Evolutionary conservation across 2,797 vertebrate genomes (phyloP), one percentile per base, ranked within the genome.

Genomic region (Chloroceryle amazona): DNA sequence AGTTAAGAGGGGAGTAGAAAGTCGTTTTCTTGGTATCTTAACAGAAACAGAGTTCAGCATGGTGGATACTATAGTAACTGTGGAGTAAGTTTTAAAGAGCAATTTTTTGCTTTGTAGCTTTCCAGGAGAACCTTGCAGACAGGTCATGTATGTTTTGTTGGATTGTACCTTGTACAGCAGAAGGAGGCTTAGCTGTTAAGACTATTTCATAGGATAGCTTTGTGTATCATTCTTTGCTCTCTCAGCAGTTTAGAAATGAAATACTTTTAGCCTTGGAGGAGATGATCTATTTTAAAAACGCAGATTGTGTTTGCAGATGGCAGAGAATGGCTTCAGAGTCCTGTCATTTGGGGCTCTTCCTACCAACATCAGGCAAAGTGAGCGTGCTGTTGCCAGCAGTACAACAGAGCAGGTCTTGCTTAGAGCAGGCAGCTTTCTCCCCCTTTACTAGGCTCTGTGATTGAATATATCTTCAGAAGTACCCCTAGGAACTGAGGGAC

Each of bases 151-250:
- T 94, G 42, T 46, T 89, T 80, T 67, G 21, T 75, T 81, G 42
- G 33, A 74, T 72, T 1, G 0, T 65, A 22, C 60, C 86, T 60
- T 74, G 41, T 71, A 41, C 71, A 86, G 47, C 80, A 91, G 79
- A 46, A 94, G 68, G 80, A 95, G 85, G 90, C 85, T 95, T 94
- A 95, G 85, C 85, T 63, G 73, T 51, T 96, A 96, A 95, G 89
- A 35, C 58, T 94, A 91, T 95, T 95, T 89, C 55, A n/a, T 26
- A 29, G 85, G 70, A 49, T 90, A 71, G 44, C 76, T 95, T 87
- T 89, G 60, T 46, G 37, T 75, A 46, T 81, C 28, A 3, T 86
- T 91, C 96, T 79, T 79, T 90, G 87, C 87, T 29, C 76, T 37
- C 76, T 96, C 93, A 90, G 91, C 96, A 93, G 87, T 95, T 95